These are phyloP conservation scores for Catocala fraxini DNA, from an alignment of 2,888 invertebrate genomes.

Conservation along the genomic window DNA sequence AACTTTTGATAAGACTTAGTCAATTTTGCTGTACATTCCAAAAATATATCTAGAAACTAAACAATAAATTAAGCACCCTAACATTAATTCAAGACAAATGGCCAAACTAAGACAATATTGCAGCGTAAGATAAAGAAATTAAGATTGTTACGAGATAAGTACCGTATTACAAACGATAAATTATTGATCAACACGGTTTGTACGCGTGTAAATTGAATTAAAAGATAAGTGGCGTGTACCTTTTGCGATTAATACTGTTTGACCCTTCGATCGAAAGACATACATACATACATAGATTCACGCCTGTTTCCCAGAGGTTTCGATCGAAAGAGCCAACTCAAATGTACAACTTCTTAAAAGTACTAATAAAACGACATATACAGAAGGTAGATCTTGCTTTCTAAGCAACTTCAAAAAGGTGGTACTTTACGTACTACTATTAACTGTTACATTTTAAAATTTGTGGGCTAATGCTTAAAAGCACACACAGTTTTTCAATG, in stretches of 20 bases:
- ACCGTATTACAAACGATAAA: constrained; percentile 73
- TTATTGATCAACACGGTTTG: constrained; percentile 70
- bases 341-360: neutral
- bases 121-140: constrained; percentile 70
- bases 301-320: no score
- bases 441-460: no score
- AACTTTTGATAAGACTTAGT: no score
- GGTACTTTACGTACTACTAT: no score
- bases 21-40: neutral
- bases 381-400: no score
- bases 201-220: constrained; percentile 81
- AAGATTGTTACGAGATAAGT: constrained; percentile 72
- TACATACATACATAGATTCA: no score
- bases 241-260: constrained; percentile 71
- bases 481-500: no score
- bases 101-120: constrained; percentile 40
- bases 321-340: constrained; percentile 18
- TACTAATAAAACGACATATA: neutral
- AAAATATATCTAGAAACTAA: constrained; percentile 18
- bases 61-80: constrained; percentile 11
- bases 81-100: constrained; percentile 21
- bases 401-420: no score
- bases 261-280: constrained; percentile 55
- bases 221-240: constrained; percentile 75
- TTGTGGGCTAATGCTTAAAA: no score